A percentile compares a stretch with the other conserved stretches of the same genome.
These are phyloP conservation scores for Menidia beryllina DNA, from an alignment of 2,113 vertebrate genomes.

Conservation along the genomic window DNA sequence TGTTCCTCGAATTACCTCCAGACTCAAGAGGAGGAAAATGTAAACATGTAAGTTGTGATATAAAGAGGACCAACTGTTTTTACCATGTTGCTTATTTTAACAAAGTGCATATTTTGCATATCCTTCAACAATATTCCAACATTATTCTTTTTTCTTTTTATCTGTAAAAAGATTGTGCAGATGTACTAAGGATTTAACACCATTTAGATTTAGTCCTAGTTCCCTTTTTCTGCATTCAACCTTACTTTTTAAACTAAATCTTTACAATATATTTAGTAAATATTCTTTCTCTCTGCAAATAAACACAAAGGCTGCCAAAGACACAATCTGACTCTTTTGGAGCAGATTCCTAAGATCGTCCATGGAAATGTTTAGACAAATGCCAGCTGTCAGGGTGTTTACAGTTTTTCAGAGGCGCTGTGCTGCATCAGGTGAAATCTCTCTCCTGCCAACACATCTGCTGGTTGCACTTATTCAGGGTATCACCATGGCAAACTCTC, in stretches of 20 bases:
- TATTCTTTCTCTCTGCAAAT: not conserved
- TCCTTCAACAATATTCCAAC: not conserved
- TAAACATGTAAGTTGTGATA: conserved; percentile 7
- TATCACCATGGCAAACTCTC: conserved; percentile 53
- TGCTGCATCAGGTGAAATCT: conserved; percentile 38
- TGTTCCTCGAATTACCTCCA: not conserved
- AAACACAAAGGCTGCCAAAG: not conserved
- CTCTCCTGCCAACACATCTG: conserved; percentile 43
- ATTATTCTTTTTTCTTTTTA: not conserved
- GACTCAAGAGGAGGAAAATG: not conserved
- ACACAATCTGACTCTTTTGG: not conserved
- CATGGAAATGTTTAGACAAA: not conserved
- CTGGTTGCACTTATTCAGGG: conserved; percentile 53
- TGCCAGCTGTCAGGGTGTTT: conserved; percentile 36
- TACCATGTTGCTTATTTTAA: not conserved
- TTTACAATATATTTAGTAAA: too few relatives aligned
- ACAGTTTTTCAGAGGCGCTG: conserved; percentile 18
- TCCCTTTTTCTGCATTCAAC: too few relatives aligned
- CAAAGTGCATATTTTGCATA: not conserved
- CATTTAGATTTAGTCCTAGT: too few relatives aligned
- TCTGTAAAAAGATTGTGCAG: not conserved
- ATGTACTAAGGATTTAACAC: too few relatives aligned
- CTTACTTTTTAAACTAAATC: too few relatives aligned
- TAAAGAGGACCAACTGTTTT: not conserved
- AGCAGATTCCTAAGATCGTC: not conserved